phyloP scores from a whole-genome alignment of 2,797 vertebrate species.

The Florisuga fusca region DNA sequence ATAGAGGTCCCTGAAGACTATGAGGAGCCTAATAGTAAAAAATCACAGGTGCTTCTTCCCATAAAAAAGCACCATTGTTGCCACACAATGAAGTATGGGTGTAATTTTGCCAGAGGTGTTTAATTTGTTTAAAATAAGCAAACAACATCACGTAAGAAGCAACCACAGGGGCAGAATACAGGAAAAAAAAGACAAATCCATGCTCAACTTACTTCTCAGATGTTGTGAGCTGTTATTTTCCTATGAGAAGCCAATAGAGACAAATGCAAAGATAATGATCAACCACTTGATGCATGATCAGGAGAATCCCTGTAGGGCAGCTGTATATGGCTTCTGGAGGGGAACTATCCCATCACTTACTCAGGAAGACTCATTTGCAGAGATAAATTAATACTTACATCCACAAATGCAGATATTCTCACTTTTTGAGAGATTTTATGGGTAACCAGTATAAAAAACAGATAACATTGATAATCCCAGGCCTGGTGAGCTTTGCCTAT shows the following conservation, averaged over 20 bases:
- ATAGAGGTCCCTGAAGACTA: background rate
- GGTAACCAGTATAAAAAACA: background rate
- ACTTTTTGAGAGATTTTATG: background rate
- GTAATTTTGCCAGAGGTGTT: background rate
- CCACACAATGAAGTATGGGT: background rate
- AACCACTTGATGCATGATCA: background rate
- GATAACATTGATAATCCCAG: background rate
- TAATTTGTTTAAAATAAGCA: background rate
- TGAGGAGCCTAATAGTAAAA: background rate
- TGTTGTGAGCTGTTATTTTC: background rate
- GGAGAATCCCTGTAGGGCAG: background rate
- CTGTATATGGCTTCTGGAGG: accelerated
- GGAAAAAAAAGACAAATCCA: background rate
- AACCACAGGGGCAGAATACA: accelerated
- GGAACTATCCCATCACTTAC: background rate
- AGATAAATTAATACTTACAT: background rate
- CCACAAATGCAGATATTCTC: background rate
- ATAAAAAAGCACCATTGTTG: background rate
- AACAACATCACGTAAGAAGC: background rate
- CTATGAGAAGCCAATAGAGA: background rate
- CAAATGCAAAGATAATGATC: background rate
- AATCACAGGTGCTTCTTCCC: background rate
- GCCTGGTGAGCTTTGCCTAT: background rate
- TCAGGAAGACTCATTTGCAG: background rate
- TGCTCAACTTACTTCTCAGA: background rate